Evolutionary conservation across 2,888 invertebrate species (phyloP).

Genomic region (Chrysolina oricalcia): DNA sequence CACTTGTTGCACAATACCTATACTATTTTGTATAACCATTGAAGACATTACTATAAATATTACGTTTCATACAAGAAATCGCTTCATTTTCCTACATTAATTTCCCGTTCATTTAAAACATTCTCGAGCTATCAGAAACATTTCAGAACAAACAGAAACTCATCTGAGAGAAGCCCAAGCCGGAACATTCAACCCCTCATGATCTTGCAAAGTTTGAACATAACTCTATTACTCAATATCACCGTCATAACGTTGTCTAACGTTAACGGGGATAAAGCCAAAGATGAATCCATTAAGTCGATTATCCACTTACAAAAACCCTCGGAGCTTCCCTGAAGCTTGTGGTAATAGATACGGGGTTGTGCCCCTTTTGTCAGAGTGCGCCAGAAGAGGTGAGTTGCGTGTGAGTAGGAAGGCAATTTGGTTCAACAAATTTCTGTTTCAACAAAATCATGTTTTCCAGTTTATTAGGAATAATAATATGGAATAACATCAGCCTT

Average conservation of each 20-base stretch:
- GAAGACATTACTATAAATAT: no score
- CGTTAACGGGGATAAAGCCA: background rate
- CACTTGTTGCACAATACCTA: no score
- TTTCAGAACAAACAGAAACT: background rate
- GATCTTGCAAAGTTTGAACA: background rate
- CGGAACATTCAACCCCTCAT: background rate
- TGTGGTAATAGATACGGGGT: background rate
- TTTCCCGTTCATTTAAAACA: background rate
- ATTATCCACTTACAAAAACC: background rate
- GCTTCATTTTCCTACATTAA: background rate
- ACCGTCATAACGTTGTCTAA: background rate
- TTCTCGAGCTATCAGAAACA: background rate
- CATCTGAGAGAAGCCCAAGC: background rate
- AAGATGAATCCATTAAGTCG: background rate
- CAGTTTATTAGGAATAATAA: no score
- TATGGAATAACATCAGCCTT: no score
- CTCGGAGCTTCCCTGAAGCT: background rate
- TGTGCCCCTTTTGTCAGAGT: background rate
- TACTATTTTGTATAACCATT: no score
- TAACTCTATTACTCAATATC: background rate
- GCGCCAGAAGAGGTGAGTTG: background rate
- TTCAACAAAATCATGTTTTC: no score
- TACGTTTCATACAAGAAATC: background rate
- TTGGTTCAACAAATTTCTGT: no score
- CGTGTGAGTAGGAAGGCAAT: no score